Evolutionary conservation across 2,113 vertebrate species (phyloP), one percentile per base, ranked within the genome.

Genomic region (Tinamus guttatus): DNA sequence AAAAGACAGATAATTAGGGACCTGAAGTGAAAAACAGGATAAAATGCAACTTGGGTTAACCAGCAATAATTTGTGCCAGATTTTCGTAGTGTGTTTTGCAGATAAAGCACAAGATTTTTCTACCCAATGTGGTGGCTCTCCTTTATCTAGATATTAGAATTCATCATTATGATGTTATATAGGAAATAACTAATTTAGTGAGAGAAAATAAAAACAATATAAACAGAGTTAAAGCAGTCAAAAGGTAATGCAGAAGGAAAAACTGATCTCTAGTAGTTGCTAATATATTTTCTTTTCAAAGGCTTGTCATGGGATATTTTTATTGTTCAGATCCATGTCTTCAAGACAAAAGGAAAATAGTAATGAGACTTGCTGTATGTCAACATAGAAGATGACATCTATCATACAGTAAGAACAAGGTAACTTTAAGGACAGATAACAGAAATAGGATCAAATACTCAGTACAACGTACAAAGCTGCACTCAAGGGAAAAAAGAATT

Each of bases 1-100:
- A 76, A 80, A 94, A 92, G 89, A 70, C 40, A 81, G 78, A 87
- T 94, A 97, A 97, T 97, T 95, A 97, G 63, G 95, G 81, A 91
- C 78, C 78, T 85, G 80, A 63, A 60, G 9, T 13, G 4, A 4
- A 38, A 38, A 32, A 67, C 25, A 60, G 65, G 59, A 2, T 89
- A 81, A 94, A 56, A 92, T 20, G 73, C 15, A 76, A 45, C 75
- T 58, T 70, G 49, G 81, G 89, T 89, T 94, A 93, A 93, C 93
- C 89, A 92, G 67, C 91, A 91, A 51, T 77, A 95, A 96, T 62
- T 91, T 70, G 85, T 63, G 75, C 63, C 54, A 85, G 59, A 45
- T 77, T 80, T 80, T 45, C 67, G 47, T 71, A 74, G 40, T 25
- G 36, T 52, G 58, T 91, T 91, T 89, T 93, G 74, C 81, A 93